Conservation (phyloP, 2,797 vertebrate species). For the Pampus argenteus region DNA sequence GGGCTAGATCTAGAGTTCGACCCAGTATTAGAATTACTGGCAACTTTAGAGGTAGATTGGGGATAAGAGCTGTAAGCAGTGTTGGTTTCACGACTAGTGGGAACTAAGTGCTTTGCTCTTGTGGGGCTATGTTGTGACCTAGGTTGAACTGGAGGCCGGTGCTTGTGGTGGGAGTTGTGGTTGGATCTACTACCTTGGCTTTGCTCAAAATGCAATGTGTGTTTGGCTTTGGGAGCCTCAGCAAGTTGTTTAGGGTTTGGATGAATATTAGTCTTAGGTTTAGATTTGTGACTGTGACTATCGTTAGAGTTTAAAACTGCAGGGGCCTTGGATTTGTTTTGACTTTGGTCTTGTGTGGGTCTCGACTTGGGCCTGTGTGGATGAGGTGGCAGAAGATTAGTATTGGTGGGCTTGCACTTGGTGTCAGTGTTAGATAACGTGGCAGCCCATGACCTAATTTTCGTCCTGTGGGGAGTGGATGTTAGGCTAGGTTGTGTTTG, state of each 20-base stretch:
- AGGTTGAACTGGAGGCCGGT: slow-evolving; percentile 43
- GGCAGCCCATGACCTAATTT: slow-evolving; percentile 69
- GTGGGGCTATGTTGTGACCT: slow-evolving; percentile 57
- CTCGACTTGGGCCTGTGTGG: slow-evolving; percentile 60
- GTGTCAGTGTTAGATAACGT: slow-evolving; percentile 47
- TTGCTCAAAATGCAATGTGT: slow-evolving; percentile 60
- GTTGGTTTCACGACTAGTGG: slow-evolving; percentile 48
- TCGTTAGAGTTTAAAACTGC: slow-evolving; percentile 52
- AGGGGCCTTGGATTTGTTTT: slow-evolving; percentile 63
- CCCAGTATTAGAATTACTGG: slow-evolving; percentile 46
- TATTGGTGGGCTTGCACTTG: slow-evolving; percentile 63
- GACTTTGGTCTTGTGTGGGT: slow-evolving; percentile 60
- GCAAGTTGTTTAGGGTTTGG: slow-evolving; percentile 48
- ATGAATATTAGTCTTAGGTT: slow-evolving; percentile 58
- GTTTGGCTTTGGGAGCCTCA: slow-evolving; percentile 62
- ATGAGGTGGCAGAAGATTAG: slow-evolving; percentile 38
- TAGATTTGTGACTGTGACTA: slow-evolving; percentile 67
- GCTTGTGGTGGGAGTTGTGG: slow-evolving; percentile 59
- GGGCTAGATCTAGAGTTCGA: slow-evolving; percentile 52
- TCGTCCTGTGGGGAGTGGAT: slow-evolving; percentile 68
- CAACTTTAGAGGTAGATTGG: slow-evolving; percentile 59
- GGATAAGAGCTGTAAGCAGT: slow-evolving; percentile 50
- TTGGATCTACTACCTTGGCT: too few relatives aligned
- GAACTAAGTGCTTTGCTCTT: slow-evolving; percentile 64
- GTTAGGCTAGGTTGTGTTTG: slow-evolving; percentile 47